Percentiles rank a stretch among this genome's conserved stretches.
These are phyloP conservation scores for Mormyrops attenuatus DNA, from an alignment of 2,797 vertebrate genomes.

Conservation along the genomic window DNA sequence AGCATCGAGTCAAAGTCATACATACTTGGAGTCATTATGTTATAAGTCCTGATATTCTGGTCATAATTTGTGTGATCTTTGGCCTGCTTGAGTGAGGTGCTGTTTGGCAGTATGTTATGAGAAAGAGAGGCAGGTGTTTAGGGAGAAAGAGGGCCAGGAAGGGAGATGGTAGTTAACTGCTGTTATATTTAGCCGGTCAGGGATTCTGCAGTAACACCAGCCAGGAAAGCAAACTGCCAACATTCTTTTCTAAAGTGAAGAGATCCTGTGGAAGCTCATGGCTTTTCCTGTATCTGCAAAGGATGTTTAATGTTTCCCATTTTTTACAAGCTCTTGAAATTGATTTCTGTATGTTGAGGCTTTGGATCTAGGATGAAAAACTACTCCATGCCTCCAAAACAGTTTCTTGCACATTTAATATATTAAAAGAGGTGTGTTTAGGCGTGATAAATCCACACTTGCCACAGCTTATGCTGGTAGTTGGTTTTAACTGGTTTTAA, in stretches of 20 bases:
- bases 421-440: not conserved
- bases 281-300: not conserved
- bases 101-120: constrained; percentile 13
- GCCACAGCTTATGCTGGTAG: not conserved
- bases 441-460: not conserved
- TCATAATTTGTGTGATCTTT: constrained; percentile 28
- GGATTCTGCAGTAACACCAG: not conserved
- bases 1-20: constrained; percentile 40
- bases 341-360: not conserved
- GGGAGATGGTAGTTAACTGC: not conserved
- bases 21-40: constrained; percentile 11
- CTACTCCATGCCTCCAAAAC: not conserved
- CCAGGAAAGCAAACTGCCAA: not conserved
- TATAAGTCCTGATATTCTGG: constrained; percentile 41
- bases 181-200: constrained; percentile 24
- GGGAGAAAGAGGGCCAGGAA: constrained; percentile 7
- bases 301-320: not conserved
- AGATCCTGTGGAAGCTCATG: constrained; percentile 18
- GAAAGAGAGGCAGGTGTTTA: constrained; percentile 30
- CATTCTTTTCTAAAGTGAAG: not conserved
- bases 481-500: not conserved
- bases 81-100: constrained; percentile 14
- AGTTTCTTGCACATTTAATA: not conserved
- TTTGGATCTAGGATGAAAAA: not conserved
- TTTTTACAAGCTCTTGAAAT: constrained; percentile 6